Conservation (phyloP, 2,888 invertebrate species). For the Polietes domitor region DNA sequence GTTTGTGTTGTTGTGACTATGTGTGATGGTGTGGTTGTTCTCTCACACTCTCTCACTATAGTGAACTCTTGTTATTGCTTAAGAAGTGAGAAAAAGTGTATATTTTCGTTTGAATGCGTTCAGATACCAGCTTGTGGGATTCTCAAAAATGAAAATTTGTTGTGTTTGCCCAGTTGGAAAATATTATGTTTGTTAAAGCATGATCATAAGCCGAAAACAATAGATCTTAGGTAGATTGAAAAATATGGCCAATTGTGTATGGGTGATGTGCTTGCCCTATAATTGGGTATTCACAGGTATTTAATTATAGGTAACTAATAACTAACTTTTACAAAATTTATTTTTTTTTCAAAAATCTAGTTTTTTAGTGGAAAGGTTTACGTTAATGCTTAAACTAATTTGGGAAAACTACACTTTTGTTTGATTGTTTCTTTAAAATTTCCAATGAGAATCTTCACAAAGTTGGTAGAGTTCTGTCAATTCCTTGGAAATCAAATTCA, state of each 20-base stretch:
- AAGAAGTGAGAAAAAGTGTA: not conserved
- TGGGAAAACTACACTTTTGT: too few species aligned
- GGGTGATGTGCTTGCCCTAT: too few species aligned
- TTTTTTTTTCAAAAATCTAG: too few species aligned
- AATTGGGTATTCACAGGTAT: too few species aligned
- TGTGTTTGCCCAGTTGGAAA: constrained; percentile 59
- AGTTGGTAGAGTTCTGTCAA: too few species aligned
- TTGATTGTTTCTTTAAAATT: too few species aligned
- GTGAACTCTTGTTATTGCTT: not conserved
- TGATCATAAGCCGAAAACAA: not conserved
- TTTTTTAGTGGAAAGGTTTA: too few species aligned
- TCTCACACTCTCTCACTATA: not conserved
- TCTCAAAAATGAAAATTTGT: constrained; percentile 47
- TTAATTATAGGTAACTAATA: too few species aligned
- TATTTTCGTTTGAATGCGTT: constrained; percentile 43
- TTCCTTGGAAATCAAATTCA: too few species aligned
- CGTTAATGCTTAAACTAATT: too few species aligned
- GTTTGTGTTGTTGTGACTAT: constrained; percentile 37
- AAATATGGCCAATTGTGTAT: not conserved
- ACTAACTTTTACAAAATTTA: too few species aligned
- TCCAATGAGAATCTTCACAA: too few species aligned
- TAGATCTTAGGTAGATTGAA: constrained; percentile 14
- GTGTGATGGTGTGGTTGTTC: not conserved
- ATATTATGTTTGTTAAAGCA: not conserved
- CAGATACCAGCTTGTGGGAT: not conserved